Conservation (phyloP, 2,797 vertebrate genomes). For the Melopsittacus undulatus region DNA sequence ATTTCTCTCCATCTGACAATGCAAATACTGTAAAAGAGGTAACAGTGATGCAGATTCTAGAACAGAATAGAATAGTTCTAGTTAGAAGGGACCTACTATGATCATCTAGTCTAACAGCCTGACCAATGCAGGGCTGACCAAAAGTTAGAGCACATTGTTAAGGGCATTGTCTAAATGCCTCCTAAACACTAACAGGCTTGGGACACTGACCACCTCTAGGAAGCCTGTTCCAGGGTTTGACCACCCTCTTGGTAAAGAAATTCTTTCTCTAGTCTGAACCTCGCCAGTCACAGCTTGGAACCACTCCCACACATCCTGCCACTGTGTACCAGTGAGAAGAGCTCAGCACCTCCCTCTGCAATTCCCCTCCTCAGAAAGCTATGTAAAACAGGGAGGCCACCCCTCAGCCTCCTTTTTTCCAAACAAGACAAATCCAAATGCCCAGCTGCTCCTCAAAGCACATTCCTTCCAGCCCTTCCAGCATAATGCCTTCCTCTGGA, state of each 20-base stretch:
- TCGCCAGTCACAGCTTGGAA: not conserved
- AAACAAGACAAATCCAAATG: not conserved
- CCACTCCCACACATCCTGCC: rapidly evolving
- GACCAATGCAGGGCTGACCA: not conserved
- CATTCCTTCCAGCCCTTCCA: not conserved
- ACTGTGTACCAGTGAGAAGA: not conserved
- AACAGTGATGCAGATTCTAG: not conserved
- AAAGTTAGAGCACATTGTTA: not conserved
- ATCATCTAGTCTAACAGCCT: not conserved
- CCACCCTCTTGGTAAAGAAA: not conserved
- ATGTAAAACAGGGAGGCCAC: rapidly evolving
- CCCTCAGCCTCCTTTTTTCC: not conserved
- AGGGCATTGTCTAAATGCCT: not conserved
- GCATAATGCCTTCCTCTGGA: not conserved
- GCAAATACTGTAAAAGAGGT: not conserved
- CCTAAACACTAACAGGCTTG: not conserved
- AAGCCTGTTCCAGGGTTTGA: not conserved
- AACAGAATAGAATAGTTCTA: not conserved
- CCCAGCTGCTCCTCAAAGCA: not conserved
- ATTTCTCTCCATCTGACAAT: not conserved
- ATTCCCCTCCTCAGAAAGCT: not conserved
- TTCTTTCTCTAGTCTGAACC: not conserved
- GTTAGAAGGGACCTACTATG: not conserved
- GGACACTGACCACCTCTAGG: rapidly evolving
- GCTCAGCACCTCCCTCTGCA: not conserved